These are phyloP conservation scores for Tachysurus vachellii DNA, from an alignment of 2,113 vertebrate genomes.

Conservation along the genomic window DNA sequence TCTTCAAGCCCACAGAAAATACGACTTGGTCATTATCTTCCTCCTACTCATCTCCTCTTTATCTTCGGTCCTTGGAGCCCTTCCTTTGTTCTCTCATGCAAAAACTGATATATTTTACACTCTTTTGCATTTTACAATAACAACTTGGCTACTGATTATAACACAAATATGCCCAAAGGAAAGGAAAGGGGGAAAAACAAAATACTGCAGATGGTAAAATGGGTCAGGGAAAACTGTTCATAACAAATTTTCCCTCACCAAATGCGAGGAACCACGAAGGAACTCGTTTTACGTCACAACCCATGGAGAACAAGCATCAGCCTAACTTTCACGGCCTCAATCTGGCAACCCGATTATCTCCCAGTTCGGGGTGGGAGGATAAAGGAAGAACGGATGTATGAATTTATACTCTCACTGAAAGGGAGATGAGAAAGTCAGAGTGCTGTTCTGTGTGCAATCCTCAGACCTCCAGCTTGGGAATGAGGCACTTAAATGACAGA, in stretches of 20 bases:
- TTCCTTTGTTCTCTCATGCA: neutral
- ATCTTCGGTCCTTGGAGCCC: neutral
- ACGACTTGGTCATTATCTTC: constrained; percentile 2
- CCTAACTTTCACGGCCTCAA: constrained; percentile 21
- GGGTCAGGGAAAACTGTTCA: neutral
- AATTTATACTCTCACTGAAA: constrained; percentile 52
- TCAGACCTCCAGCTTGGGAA: constrained; percentile 35
- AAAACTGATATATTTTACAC: neutral
- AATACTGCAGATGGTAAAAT: neutral
- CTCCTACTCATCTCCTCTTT: neutral
- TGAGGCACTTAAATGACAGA: constrained; percentile 4
- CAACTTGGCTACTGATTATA: neutral
- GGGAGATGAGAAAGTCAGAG: constrained; percentile 58
- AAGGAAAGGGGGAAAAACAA: neutral
- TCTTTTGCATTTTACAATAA: neutral
- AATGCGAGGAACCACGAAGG: neutral
- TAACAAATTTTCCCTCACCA: neutral
- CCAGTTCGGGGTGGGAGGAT: neutral
- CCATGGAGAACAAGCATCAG: neutral
- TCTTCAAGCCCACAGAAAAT: constrained; percentile 5
- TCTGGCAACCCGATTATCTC: constrained; percentile 34
- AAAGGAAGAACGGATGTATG: constrained; percentile 39
- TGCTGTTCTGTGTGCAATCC: constrained; percentile 38
- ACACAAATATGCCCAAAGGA: neutral
- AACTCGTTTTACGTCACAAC: neutral